Conservation (phyloP, 2,797 vertebrate genomes). For the Pipistrellus pipistrellus region DNA sequence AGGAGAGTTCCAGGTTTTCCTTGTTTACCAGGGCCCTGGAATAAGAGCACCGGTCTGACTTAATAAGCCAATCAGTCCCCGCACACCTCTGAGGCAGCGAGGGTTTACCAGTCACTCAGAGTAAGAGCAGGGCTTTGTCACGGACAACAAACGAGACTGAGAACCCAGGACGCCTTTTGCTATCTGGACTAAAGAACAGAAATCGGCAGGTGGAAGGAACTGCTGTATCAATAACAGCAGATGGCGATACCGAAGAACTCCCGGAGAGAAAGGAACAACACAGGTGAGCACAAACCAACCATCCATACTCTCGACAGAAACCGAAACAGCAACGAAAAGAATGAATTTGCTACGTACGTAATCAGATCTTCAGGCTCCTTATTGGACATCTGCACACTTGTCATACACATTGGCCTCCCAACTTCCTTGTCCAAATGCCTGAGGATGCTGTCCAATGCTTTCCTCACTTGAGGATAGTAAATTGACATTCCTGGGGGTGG, state of each 20-base stretch:
- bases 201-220: not conserved
- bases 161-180: not conserved
- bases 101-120: not conserved
- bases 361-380: conserved; percentile 99
- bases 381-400: conserved; percentile 98
- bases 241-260: not conserved
- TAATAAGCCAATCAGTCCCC: not conserved
- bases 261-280: not conserved
- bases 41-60: not conserved
- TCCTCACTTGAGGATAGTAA: conserved; percentile 99
- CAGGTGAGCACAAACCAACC: not conserved
- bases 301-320: not conserved
- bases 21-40: not conserved
- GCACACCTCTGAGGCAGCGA: not conserved
- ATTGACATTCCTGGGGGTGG: conserved; percentile 95
- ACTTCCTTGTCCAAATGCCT: conserved; percentile 99
- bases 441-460: conserved; percentile 97
- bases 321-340: not conserved
- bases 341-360: conserved; percentile 91
- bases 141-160: not conserved
- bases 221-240: not conserved
- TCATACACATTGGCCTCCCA: conserved; percentile 99
- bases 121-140: not conserved
- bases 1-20: not conserved
- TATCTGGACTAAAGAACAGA: not conserved